Conservation (phyloP, 2,888 invertebrate species). For the Hydriomena furcata region DNA sequence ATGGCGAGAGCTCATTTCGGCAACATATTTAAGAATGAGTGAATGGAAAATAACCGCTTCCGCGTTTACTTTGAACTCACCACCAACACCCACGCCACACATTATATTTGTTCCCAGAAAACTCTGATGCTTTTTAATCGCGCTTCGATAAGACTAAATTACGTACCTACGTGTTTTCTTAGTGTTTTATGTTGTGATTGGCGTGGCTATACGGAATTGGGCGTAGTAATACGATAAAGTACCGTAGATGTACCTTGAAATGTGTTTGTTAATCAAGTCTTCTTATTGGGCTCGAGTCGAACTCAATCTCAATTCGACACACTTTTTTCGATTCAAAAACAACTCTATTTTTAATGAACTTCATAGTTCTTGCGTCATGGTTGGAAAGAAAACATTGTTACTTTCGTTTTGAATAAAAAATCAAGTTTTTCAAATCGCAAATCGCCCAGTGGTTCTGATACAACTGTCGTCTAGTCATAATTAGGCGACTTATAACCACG, state of each 20-base stretch:
- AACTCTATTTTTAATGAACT: neutral
- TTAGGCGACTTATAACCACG: slow-evolving; percentile 16
- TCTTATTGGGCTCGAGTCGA: neutral
- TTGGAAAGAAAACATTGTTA: neutral
- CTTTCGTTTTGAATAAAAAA: neutral
- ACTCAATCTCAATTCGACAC: slow-evolving; percentile 1
- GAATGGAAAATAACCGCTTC: no score
- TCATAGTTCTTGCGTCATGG: neutral
- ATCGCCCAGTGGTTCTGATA: neutral
- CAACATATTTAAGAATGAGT: no score
- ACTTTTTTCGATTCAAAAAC: neutral
- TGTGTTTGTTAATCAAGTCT: slow-evolving; percentile 18
- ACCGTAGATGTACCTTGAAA: slow-evolving; percentile 29
- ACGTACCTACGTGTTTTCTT: slow-evolving; percentile 50
- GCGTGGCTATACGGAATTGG: slow-evolving; percentile 31
- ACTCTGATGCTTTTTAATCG: slow-evolving; percentile 63
- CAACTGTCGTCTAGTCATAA: neutral
- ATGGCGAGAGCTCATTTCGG: no score
- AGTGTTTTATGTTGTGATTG: slow-evolving; percentile 47
- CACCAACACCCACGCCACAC: slow-evolving; percentile 59
- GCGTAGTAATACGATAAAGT: slow-evolving; percentile 13
- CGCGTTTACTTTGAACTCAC: slow-evolving; percentile 34
- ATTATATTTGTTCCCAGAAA: slow-evolving; percentile 75
- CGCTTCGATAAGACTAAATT: slow-evolving; percentile 63
- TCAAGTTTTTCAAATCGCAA: neutral